A percentile compares a stretch with the other conserved stretches of the same genome.
phyloP scores from a whole-genome alignment of 2,797 vertebrate genomes.

The Tadarida brasiliensis region DNA sequence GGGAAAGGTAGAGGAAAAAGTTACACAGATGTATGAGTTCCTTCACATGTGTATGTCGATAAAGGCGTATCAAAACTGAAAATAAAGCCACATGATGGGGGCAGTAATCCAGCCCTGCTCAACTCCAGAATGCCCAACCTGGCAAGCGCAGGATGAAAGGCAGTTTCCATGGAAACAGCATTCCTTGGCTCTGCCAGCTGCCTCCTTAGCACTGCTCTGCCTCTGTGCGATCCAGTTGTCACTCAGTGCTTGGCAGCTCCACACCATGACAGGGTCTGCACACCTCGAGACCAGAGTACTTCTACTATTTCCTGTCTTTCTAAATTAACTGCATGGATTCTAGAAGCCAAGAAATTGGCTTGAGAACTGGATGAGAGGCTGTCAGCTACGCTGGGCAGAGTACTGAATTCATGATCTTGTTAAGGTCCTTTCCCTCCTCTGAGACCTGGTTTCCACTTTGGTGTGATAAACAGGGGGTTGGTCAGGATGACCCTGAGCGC shows the following conservation, averaged over 20 bases:
- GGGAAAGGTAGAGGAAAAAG: not conserved
- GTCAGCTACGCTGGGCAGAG: not conserved
- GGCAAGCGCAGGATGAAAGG: not conserved
- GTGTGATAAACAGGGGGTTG: not conserved
- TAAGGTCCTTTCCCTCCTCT: not conserved
- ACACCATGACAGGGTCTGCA: not conserved
- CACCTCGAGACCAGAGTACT: not conserved
- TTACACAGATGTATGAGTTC: not conserved
- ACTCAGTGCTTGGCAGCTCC: not conserved
- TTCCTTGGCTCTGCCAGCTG: not conserved
- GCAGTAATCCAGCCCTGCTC: not conserved
- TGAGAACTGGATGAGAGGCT: not conserved
- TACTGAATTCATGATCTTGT: not conserved
- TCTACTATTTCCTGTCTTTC: not conserved
- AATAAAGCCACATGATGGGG: not conserved
- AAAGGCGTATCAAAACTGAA: not conserved
- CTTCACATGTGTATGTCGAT: not conserved
- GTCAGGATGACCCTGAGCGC: not conserved
- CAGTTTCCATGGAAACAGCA: conserved; percentile 66
- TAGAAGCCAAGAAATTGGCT: not conserved
- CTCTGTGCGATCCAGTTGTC: not conserved
- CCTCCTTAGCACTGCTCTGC: not conserved
- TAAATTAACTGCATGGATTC: not conserved
- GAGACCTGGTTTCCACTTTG: not conserved
- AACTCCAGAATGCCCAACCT: conserved; percentile 17